Evolutionary conservation across 2,797 vertebrate genomes (phyloP).

Genomic region (Scolopax rusticola): DNA sequence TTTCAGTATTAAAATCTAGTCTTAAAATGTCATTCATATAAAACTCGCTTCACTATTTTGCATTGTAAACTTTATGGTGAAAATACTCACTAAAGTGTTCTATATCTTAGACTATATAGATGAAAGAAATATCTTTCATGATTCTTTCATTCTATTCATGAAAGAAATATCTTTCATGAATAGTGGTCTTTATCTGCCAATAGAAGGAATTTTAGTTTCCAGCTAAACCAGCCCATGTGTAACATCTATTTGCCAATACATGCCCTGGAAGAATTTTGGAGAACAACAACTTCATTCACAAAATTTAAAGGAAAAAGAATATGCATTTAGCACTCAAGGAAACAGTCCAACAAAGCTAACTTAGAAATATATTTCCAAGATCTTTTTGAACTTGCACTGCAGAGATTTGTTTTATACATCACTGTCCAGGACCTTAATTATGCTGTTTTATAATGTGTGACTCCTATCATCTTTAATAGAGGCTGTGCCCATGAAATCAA

Average conservation of each 20-base stretch:
- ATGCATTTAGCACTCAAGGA: neutral
- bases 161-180: neutral
- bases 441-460: neutral
- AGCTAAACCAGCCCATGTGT: neutral
- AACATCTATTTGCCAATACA: neutral
- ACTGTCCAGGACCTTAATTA: neutral
- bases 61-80: neutral
- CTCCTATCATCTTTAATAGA: neutral
- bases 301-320: neutral
- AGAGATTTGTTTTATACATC: neutral
- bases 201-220: neutral
- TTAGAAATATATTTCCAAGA: neutral
- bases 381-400: neutral
- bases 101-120: neutral
- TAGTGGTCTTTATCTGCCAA: neutral
- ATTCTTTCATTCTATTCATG: too few species aligned
- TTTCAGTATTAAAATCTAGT: neutral
- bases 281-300: neutral
- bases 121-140: too few species aligned
- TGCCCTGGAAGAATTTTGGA: neutral
- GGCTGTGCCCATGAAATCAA: neutral
- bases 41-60: neutral
- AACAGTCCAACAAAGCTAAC: neutral
- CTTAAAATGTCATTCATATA: neutral
- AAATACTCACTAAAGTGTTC: neutral